Evolutionary conservation across 1,140 invertebrate genomes (phyloP), one percentile per base, ranked within the genome.

Genomic region (Amyelois transitella): DNA sequence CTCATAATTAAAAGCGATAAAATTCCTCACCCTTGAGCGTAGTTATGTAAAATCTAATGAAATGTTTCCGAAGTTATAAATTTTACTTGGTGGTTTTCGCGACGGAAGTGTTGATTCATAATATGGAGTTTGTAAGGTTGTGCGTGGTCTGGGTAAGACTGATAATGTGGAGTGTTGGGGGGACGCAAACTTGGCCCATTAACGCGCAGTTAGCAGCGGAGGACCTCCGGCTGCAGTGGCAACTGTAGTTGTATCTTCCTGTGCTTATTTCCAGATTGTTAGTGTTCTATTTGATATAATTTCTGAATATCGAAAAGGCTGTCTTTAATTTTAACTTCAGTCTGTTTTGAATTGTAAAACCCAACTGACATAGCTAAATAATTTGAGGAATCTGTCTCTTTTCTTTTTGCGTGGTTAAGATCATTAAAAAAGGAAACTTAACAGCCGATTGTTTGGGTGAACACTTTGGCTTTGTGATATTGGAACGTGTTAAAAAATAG

Each of bases 101-200:
- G 32, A 14, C 32, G 32, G 32, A 38, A 38, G 32, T 14, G 32
- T n/a, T 38, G 32, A 38, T 14, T 38, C 32, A 14, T 38, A 38
- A 38, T 3, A 38, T 14, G 10, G 8, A 48, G 45, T 21, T 22
- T 48, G 20, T 21, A 48, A 48, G 45, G 18, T 18, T 19, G 18
- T 21, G 12, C 2, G 6, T 48, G 4, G 14, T 7, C 18, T n/a
- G 18, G 1, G 14, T 21, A 18, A 17, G 22, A n/a, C 18, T 47
- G 47, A 60, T 61, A 67, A 67, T 67, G n/a, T n/a, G 51, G 53
- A 60, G 56, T 62, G 32, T 57, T 19, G 20, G 28, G 43, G 43
- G 14, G 21, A 38, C 53, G 12, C 44, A 38, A 66, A 54, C 43
- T 66, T 60, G 18, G 21, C 18, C 64, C 64, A 63, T 63, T 66